Base-by-base conservation (phyloP, 2,888 invertebrate genomes). In the Drosophila atripex region DNA sequence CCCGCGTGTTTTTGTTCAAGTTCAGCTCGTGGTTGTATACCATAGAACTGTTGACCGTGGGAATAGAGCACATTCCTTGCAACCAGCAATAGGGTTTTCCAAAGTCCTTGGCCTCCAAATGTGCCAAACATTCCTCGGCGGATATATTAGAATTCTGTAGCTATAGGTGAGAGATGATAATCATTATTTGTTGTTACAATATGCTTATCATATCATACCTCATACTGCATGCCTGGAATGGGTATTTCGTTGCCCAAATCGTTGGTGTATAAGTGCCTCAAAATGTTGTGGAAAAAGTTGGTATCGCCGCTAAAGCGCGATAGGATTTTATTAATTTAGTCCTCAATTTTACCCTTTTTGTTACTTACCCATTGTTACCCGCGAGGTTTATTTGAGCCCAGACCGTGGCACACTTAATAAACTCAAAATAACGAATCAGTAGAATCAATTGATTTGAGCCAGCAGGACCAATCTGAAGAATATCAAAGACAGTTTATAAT, bases 51-150 rank as follows among this genome's bases (percentile, higher is more conserved):
- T 93, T 92, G 87, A 94, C 93, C 80, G 97, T 97, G 86, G 97
- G 95, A 69, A 98, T 92, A 0, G 98, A 98, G 86, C 97, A 96
- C 92, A 98, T 94, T 90, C 94, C 94, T 91, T 98, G 98, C 0
- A 96, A 96, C 98, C 98, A 99, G 71, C 94, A 93, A 89, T 97
- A 99, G 0, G 98, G 97, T 77, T 94, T 94, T 0, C 98, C 98
- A 53, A 95, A 92, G 77, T 95, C 94, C 30, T 89, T 88, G 14
- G 91, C 87, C 3, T 46, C 30, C 16, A 80, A 45, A 39, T 56
- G 68, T 7, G 55, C 64, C 50, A 84, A 14, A 21, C 87, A 82
- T n/a, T 75, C 65, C 5, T 64, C 64, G 3, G 49, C 5, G 1
- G 53, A 66, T 9, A 82, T 14, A 25, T 65, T 59, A 0, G 54